A percentile compares a stretch with the other conserved stretches of the same genome.
Conservation (phyloP, 2,888 invertebrate genomes). For the Marronus borbonicus region DNA sequence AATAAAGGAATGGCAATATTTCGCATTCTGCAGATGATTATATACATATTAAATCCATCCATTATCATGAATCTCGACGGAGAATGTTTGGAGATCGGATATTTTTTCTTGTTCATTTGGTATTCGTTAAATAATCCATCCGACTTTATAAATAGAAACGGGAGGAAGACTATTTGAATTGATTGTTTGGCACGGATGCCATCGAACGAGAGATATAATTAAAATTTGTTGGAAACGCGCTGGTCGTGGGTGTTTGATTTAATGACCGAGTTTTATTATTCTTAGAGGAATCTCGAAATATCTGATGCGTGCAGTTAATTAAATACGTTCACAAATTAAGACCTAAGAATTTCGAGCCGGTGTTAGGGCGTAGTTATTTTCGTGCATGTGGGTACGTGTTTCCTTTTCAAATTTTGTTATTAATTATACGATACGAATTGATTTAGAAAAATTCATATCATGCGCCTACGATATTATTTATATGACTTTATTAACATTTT, state of each 20-base stretch:
- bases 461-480: no score
- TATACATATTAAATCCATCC: conserved; percentile 19
- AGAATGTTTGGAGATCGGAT: conserved; percentile 37
- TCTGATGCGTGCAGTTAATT: conserved; percentile 46
- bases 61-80: conserved; percentile 26
- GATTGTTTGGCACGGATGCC: conserved; percentile 47
- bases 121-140: conserved; percentile 45
- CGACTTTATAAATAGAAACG: conserved; percentile 43
- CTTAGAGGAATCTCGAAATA: conserved; percentile 48
- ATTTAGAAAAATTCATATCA: no score
- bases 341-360: conserved; percentile 26
- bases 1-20: conserved; percentile 9
- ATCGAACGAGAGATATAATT: conserved; percentile 47
- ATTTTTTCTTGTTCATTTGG: conserved; percentile 43
- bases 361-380: conserved; percentile 12
- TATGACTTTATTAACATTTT: no score
- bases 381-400: conserved; percentile 7
- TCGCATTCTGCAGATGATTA: not conserved
- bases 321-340: conserved; percentile 45
- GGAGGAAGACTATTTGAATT: conserved; percentile 44
- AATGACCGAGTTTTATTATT: conserved; percentile 46
- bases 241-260: conserved; percentile 47
- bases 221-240: conserved; percentile 46
- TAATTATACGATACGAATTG: not conserved
- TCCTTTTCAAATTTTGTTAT: conserved; percentile 9